Evolutionary conservation across 2,888 invertebrate species (phyloP).

Genomic region (Cheilosia urbana): DNA sequence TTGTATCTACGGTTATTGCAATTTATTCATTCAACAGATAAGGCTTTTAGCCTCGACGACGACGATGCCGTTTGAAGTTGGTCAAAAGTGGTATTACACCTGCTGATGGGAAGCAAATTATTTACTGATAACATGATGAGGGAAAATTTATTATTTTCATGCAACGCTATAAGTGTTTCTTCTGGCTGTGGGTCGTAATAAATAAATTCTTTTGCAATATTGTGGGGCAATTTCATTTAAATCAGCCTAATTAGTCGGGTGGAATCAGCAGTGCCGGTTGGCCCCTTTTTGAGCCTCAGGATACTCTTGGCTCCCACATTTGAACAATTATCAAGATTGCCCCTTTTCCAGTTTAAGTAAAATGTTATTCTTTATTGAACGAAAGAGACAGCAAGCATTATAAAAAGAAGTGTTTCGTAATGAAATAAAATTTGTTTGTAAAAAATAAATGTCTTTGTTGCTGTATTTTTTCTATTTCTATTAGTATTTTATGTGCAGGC

Average conservation of each 20-base stretch:
- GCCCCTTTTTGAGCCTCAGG: no score
- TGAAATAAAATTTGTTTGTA: no score
- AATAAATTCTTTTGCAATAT: slow-evolving; percentile 37
- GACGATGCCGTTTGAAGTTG: slow-evolving; percentile 27
- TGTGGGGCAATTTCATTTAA: background rate
- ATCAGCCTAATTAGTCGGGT: background rate
- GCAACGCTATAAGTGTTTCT: slow-evolving; percentile 10
- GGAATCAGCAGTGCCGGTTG: no score
- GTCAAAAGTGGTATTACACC: slow-evolving; percentile 45
- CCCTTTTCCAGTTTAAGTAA: no score
- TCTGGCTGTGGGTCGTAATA: slow-evolving; percentile 23
- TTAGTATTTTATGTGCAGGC: no score
- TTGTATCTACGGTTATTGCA: slow-evolving; percentile 69
- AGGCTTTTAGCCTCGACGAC: slow-evolving; percentile 23
- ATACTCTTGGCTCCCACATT: no score
- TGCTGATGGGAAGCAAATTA: slow-evolving; percentile 74
- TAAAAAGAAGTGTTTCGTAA: no score
- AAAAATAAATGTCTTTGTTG: no score
- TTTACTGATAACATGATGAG: slow-evolving; percentile 68
- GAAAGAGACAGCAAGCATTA: no score
- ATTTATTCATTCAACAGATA: slow-evolving; percentile 71
- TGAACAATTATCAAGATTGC: no score
- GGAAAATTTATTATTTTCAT: slow-evolving; percentile 54
- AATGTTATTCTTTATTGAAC: no score
- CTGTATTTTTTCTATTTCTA: no score